Evolutionary conservation across 2,797 vertebrate genomes (phyloP).

Genomic region (Chelon labrosus): DNA sequence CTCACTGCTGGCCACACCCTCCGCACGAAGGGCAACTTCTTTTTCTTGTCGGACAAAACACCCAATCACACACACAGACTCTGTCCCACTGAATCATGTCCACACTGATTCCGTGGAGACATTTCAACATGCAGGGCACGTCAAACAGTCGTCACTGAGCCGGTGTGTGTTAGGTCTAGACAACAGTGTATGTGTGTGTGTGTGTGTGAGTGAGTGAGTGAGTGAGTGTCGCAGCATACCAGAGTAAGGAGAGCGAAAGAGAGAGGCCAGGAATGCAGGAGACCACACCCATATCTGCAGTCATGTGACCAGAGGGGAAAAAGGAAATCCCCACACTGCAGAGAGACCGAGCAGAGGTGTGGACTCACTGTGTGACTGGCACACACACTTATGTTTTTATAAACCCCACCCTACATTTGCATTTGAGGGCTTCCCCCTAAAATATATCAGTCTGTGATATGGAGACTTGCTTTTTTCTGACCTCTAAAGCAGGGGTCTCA

Average conservation of each 20-base stretch:
- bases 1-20: slow-evolving; percentile 59
- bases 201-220: not conserved
- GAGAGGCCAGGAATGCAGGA: slow-evolving; percentile 73
- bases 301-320: slow-evolving; percentile 78
- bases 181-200: slow-evolving; percentile 12
- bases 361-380: not conserved
- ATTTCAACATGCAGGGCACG: slow-evolving; percentile 59
- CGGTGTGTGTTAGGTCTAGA: slow-evolving; percentile 47
- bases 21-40: slow-evolving; percentile 55
- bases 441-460: not conserved
- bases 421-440: not conserved
- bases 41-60: slow-evolving; percentile 48
- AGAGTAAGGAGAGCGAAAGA: slow-evolving; percentile 38
- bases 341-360: slow-evolving; percentile 32
- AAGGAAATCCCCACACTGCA: slow-evolving; percentile 82
- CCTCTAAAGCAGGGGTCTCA: not conserved
- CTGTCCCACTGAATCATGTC: slow-evolving; percentile 34
- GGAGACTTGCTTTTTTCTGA: not conserved
- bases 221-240: slow-evolving; percentile 46
- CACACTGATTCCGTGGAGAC: slow-evolving; percentile 33
- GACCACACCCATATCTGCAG: slow-evolving; percentile 85
- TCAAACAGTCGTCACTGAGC: slow-evolving; percentile 17
- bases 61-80: slow-evolving; percentile 40
- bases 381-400: not conserved
- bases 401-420: too few relatives aligned